phyloP scores from a whole-genome alignment of 1,140 invertebrate species.

The Zaprionus kolodkinae region DNA sequence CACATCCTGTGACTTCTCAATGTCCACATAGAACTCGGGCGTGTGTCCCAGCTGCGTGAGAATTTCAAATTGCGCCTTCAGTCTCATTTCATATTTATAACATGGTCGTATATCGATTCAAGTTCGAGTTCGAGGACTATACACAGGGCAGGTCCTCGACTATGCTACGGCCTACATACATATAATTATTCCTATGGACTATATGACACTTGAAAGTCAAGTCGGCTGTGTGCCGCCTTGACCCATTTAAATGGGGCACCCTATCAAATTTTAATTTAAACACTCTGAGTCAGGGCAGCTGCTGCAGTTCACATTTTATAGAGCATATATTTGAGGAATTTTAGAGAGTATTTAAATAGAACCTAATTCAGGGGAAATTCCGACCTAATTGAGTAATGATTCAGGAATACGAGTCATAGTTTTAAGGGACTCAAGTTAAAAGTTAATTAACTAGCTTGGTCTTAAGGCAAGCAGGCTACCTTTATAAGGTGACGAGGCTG shows the following conservation, averaged over 20 bases:
- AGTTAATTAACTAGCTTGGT: too few species aligned
- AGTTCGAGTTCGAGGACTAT: slow-evolving; percentile 2
- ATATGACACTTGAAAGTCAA: slow-evolving; percentile 62
- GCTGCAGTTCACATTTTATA: slow-evolving; percentile 25
- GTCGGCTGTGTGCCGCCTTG: slow-evolving; percentile 35
- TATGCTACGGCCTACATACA: slow-evolving; percentile 1
- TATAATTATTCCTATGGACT: not conserved
- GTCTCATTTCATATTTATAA: slow-evolving; percentile 63
- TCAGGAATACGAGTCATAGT: not conserved
- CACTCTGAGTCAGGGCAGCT: slow-evolving; percentile 18
- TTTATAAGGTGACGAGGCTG: too few species aligned
- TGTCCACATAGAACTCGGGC: slow-evolving; percentile 90
- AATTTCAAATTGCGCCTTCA: slow-evolving; percentile 54
- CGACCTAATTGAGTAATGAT: not conserved
- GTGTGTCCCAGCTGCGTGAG: slow-evolving; percentile 88
- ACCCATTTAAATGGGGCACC: slow-evolving; percentile 31
- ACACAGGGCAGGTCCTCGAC: not conserved
- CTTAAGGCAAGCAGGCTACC: too few species aligned
- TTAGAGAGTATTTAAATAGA: not conserved
- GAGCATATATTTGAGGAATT: not conserved
- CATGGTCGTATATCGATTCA: slow-evolving; percentile 55
- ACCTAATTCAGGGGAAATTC: not conserved
- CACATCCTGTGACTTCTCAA: slow-evolving; percentile 86
- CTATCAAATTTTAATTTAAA: not conserved
- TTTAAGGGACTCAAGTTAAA: not conserved